Evolutionary conservation across 2,797 vertebrate species (phyloP).

Genomic region (Thamnophis elegans): DNA sequence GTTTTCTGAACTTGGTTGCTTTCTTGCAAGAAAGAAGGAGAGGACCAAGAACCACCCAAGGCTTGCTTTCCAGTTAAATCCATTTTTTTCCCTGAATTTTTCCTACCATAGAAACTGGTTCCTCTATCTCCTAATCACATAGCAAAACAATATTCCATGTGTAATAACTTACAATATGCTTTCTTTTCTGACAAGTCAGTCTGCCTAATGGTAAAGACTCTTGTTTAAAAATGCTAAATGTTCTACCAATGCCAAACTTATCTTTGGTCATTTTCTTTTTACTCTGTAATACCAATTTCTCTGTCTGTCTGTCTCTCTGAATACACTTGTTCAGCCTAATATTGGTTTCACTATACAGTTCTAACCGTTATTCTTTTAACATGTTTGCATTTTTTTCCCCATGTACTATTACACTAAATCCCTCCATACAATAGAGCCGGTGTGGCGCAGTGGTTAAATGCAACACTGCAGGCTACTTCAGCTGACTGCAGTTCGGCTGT

Average conservation of each 20-base stretch:
- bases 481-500: no score
- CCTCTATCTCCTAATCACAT: not conserved
- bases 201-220: not conserved
- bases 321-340: not conserved
- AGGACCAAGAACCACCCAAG: not conserved
- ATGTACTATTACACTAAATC: constrained; percentile 56
- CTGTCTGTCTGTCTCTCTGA: not conserved
- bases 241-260: not conserved
- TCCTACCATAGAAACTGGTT: not conserved
- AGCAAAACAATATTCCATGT: not conserved
- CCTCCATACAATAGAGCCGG: constrained; percentile 39
- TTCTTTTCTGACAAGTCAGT: not conserved
- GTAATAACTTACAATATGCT: not conserved
- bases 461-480: no score
- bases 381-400: not conserved
- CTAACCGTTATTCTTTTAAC: constrained; percentile 8
- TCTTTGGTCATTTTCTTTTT: constrained; percentile 19
- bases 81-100: not conserved
- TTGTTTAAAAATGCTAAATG: not conserved
- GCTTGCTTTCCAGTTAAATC: not conserved
- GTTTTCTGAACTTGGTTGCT: not conserved
- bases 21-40: not conserved
- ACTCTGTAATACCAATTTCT: not conserved
- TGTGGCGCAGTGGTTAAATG: no score
- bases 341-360: constrained; percentile 24